Percentiles rank a stretch among this genome's conserved stretches.
Conservation (phyloP, 2,888 invertebrate species). For the Hipparchia semele region DNA sequence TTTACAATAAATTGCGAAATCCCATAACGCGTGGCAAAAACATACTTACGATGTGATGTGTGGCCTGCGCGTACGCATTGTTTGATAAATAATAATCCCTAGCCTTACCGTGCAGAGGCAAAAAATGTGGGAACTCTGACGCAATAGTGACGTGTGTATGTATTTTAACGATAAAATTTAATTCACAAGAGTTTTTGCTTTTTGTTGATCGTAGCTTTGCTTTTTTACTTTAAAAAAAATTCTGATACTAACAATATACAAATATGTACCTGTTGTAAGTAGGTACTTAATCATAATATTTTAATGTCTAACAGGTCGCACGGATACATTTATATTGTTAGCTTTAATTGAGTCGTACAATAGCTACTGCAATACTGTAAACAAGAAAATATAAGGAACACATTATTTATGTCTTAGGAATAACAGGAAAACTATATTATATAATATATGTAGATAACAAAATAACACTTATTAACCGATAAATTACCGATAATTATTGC, state of each 20-base stretch:
- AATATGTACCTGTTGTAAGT: too few species aligned
- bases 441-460: background rate
- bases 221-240: too few species aligned
- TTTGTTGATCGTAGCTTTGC: background rate
- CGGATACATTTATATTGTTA: background rate
- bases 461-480: background rate
- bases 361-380: background rate
- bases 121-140: slow-evolving; percentile 73
- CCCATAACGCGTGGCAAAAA: slow-evolving; percentile 75
- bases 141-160: slow-evolving; percentile 51
- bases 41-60: slow-evolving; percentile 66
- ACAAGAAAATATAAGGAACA: background rate
- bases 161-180: slow-evolving; percentile 34
- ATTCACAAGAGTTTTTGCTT: background rate
- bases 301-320: too few species aligned
- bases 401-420: background rate
- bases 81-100: slow-evolving; percentile 70
- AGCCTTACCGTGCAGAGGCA: slow-evolving; percentile 50
- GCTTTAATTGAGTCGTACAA: background rate
- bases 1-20: slow-evolving; percentile 64
- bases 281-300: too few species aligned
- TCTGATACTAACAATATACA: too few species aligned
- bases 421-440: background rate
- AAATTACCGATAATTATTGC: background rate
- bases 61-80: slow-evolving; percentile 70